Base-by-base conservation (phyloP, 2,888 invertebrate genomes). In the Eulithis testata region DNA sequence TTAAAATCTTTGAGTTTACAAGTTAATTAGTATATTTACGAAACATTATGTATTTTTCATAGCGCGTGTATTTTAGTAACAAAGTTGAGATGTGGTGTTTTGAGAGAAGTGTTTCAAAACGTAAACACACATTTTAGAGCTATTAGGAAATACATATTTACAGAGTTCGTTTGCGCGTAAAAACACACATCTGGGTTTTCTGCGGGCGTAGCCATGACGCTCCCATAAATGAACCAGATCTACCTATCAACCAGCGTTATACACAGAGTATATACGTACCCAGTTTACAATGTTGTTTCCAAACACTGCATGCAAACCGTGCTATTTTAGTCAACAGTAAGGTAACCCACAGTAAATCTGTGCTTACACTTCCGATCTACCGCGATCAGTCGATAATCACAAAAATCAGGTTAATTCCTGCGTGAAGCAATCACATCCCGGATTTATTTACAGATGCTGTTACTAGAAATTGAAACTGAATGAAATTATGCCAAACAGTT, bases 321-420 rank as follows among this genome's bases (percentile, higher is more conserved):
- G 78, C 79, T 86, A 86, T 86, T 88, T 83, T 73, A 81, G 82
- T 80, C 73, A 55, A 45, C 31, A 12, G 50, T 50, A 71, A 70
- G 49, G 61, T 63, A 63, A 63, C 53, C 73, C 73, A 73, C 68
- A 60, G 57, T 65, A 53, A 66, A 63, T 63, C 62, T 57, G 56
- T 58, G 60, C 72, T 73, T 74, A 72, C 74, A 81, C 82, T 83
- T 84, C 84, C 84, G 83, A 82, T 78, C 70, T 69, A 75, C 70
- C 66, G 63, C 71, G 63, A 86, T 84, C 70, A 67, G 69, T 74
- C 85, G 85, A 86, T 86, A 86, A 86, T 86, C 76, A 82, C 82
- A 84, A 86, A 88, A 87, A 91, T 83, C 78, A 82, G 91, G 91
- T 89, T 90, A 90, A 90, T 85, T 89, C 87, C 85, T 86, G 80